These are phyloP conservation scores for Spongilla lacustris DNA, from an alignment of 37 sponge, comb jelly and placozoan species.

Conservation along the genomic window DNA sequence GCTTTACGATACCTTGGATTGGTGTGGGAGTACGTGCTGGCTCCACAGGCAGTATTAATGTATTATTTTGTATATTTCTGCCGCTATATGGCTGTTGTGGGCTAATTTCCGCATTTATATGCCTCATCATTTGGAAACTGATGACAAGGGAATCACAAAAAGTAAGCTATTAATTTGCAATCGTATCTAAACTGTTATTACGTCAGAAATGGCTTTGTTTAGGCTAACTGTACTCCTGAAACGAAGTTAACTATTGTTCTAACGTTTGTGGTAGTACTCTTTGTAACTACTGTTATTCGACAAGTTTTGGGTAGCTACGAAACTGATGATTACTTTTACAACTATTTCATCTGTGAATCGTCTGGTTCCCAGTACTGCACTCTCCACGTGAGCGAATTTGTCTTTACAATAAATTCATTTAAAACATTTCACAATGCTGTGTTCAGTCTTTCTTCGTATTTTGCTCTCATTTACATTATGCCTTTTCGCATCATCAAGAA, in stretches of 20 bases:
- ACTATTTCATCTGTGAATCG: neutral
- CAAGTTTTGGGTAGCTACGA: neutral
- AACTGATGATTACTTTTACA: neutral
- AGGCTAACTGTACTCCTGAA: neutral
- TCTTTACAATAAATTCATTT: neutral
- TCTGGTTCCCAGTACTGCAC: neutral
- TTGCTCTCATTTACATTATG: neutral
- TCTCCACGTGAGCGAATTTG: neutral
- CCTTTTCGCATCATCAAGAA: neutral
- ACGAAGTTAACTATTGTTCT: neutral
- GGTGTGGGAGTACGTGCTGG: too few species aligned
- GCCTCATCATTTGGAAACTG: too few species aligned
- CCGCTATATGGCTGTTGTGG: too few species aligned
- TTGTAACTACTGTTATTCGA: neutral
- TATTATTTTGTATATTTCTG: too few species aligned
- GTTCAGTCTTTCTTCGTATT: neutral
- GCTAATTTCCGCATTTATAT: too few species aligned
- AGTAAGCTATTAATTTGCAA: too few species aligned
- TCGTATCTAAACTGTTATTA: neutral
- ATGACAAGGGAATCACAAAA: too few species aligned
- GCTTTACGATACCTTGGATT: too few species aligned
- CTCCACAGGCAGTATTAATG: too few species aligned
- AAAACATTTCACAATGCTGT: neutral
- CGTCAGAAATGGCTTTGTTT: neutral
- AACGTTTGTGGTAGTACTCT: neutral